Conservation (phyloP, 2,888 invertebrate species). For the Nemoura dubitans region DNA sequence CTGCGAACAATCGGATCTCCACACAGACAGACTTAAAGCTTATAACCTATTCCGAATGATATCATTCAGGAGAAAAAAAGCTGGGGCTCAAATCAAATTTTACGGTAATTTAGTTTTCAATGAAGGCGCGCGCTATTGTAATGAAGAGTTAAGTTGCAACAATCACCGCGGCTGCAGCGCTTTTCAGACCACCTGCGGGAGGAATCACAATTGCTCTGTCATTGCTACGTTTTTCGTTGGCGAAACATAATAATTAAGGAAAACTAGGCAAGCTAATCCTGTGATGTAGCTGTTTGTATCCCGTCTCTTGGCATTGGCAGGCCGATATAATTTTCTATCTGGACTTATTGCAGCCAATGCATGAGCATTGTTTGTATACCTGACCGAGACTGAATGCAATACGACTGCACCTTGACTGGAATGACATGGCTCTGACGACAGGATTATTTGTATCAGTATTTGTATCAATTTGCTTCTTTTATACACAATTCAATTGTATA, state of each 20-base stretch:
- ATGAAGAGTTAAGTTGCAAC: conserved; percentile 25
- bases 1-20: not conserved
- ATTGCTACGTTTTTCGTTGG: not conserved
- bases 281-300: too few species aligned
- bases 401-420: too few species aligned
- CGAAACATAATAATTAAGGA: not conserved
- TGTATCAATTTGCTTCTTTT: too few species aligned
- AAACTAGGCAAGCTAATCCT: not conserved
- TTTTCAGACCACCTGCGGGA: not conserved
- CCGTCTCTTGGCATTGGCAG: too few species aligned
- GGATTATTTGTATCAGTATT: too few species aligned
- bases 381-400: too few species aligned
- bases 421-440: too few species aligned
- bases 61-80: conserved; percentile 30
- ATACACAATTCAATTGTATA: too few species aligned
- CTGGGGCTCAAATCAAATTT: conserved; percentile 23
- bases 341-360: too few species aligned
- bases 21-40: not conserved
- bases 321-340: too few species aligned
- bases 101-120: conserved; percentile 33
- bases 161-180: not conserved
- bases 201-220: not conserved
- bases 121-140: not conserved
- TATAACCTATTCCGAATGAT: conserved; percentile 34
- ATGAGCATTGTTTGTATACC: too few species aligned